Percentiles rank a stretch among this genome's conserved stretches.
Evolutionary conservation across 2,113 vertebrate genomes (phyloP).

Genomic region (Fregata magnificens): DNA sequence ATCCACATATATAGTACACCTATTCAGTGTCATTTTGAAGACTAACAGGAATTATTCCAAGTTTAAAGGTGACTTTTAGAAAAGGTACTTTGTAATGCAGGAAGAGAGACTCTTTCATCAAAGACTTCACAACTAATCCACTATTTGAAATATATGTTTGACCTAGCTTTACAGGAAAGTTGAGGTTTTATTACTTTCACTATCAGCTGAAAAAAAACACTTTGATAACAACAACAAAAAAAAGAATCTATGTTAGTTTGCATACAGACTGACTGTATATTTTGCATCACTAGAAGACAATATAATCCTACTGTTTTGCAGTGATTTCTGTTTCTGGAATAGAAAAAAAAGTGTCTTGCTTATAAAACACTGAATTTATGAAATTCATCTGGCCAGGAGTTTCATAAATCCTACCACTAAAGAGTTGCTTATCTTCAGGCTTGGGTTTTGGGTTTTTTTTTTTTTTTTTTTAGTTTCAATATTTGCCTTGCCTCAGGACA

Average conservation of each 20-base stretch:
- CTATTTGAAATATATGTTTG: background rate
- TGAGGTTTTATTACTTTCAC: background rate
- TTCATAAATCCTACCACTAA: background rate
- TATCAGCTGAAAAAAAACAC: background rate
- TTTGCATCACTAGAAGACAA: background rate
- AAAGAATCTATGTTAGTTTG: background rate
- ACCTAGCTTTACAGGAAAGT: background rate
- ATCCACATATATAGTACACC: background rate
- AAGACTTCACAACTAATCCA: background rate
- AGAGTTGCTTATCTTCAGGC: background rate
- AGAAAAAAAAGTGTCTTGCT: background rate
- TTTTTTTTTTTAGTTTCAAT: background rate
- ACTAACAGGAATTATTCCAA: background rate
- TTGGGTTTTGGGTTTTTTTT: background rate
- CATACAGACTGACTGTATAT: background rate
- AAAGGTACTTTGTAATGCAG: background rate
- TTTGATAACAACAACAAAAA: background rate
- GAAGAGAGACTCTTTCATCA: background rate
- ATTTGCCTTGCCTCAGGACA: background rate
- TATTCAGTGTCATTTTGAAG: background rate
- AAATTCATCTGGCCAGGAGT: background rate
- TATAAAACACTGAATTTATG: background rate
- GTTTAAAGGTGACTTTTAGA: background rate
- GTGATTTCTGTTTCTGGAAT: background rate
- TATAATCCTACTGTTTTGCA: background rate